A percentile compares a stretch with the other conserved stretches of the same genome.
These are phyloP conservation scores for Netta rufina DNA, from an alignment of 2,797 vertebrate genomes.

Conservation along the genomic window DNA sequence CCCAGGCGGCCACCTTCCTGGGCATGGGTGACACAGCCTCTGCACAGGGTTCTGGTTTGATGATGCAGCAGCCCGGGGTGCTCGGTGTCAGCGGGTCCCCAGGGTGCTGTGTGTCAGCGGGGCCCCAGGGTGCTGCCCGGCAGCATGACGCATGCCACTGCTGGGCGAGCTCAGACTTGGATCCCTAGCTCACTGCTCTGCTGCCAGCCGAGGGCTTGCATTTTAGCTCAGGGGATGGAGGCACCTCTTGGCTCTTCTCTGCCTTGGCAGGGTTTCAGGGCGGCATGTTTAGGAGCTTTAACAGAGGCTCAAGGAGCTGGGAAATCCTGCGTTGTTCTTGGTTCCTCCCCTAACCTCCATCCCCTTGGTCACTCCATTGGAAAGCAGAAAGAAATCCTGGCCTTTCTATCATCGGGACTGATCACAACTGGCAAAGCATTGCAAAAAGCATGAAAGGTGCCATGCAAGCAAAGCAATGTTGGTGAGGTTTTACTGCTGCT, in stretches of 20 bases:
- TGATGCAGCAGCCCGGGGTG: fast-evolving
- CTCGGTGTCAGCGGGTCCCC: not conserved
- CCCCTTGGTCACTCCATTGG: not conserved
- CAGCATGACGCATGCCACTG: fast-evolving
- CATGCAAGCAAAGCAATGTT: fast-evolving
- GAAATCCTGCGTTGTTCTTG: fast-evolving
- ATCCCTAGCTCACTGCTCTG: not conserved
- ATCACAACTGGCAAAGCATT: not conserved
- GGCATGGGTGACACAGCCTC: not conserved
- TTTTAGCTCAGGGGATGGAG: not conserved
- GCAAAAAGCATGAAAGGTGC: not conserved
- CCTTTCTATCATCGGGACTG: not conserved
- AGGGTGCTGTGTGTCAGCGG: not conserved
- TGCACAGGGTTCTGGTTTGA: fast-evolving
- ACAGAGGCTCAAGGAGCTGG: fast-evolving
- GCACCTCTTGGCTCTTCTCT: not conserved
- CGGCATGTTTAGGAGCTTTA: fast-evolving
- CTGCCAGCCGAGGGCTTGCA: fast-evolving
- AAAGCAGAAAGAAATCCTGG: not conserved
- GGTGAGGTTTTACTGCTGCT: fast-evolving
- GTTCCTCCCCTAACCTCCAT: not conserved
- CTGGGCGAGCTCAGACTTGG: not conserved
- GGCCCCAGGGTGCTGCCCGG: not conserved
- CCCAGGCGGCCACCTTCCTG: not conserved
- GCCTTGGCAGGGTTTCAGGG: not conserved